Percentiles rank a stretch among this genome's conserved stretches.
phyloP scores from a whole-genome alignment of 2,888 invertebrate genomes.

The Lasioglossum pauxillum region DNA sequence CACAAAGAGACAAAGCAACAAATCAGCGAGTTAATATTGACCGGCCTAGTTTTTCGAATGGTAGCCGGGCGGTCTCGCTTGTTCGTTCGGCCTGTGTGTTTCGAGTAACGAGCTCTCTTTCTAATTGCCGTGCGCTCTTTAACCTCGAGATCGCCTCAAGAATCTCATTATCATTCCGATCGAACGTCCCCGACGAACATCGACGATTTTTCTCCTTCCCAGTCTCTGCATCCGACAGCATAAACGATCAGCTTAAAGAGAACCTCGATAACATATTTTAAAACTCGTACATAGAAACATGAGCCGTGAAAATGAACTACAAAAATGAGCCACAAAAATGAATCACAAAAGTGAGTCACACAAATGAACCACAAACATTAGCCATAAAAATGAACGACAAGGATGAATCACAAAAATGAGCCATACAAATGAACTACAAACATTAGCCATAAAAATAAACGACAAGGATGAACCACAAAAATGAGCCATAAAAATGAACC shows the following conservation, averaged over 20 bases:
- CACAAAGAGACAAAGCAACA: conserved; percentile 46
- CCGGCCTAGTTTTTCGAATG: conserved; percentile 53
- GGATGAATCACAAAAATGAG: too few species aligned
- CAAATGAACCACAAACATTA: too few species aligned
- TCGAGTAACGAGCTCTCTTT: conserved; percentile 38
- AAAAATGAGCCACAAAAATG: too few species aligned
- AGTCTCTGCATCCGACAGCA: neutral
- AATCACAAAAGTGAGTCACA: too few species aligned
- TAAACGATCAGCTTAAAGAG: neutral
- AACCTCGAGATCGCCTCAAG: conserved; percentile 30
- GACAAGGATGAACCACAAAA: too few species aligned
- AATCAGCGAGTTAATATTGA: conserved; percentile 58
- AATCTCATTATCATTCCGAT: conserved; percentile 43
- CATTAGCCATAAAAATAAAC: too few species aligned
- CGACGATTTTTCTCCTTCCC: neutral
- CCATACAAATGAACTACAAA: too few species aligned
- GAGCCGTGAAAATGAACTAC: too few species aligned
- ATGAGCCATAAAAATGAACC: too few species aligned
- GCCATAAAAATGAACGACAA: too few species aligned
- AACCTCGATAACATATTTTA: neutral
- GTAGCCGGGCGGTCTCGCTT: conserved; percentile 16
- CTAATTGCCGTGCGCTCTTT: conserved; percentile 43
- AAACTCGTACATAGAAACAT: neutral
- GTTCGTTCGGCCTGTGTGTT: conserved; percentile 28
- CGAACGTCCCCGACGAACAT: neutral